Base-by-base conservation (phyloP, 2,797 vertebrate species). In the Vireo griseus region DNA sequence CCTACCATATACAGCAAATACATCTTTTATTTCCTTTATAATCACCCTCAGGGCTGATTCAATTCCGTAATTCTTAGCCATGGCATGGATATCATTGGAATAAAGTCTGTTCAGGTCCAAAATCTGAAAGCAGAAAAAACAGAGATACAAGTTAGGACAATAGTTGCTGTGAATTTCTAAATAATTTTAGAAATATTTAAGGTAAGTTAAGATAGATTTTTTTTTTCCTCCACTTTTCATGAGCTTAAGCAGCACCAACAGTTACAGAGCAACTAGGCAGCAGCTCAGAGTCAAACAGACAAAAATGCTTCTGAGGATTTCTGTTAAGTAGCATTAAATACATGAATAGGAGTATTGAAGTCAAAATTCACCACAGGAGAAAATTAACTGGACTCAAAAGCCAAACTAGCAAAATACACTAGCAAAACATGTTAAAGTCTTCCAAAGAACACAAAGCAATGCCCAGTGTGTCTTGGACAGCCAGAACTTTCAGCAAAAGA, bases 11-110 rank as follows among this genome's bases (percentile, higher is more conserved):
- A 99, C 99, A 5, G 99, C 99, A 95, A 99, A 99, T 48, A 99
- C 99, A 25, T 99, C 98, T 97, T 99, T 99, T 95, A 99, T 99
- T 97, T 99, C 99, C 97, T 99, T 99, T 97, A 99, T 99, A 9
- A 99, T 99, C 91, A 98, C 99, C 17, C 98, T 98, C 66, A 99
- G 96, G 9, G 98, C 99, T 22, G 99, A 99, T 96, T 99, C 99
- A 6, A 99, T 99, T 57, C 99, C 99, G 0, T 99, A 99, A 0
- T 98, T 99, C 24, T 95, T 98, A 26, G 99, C 99, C 98, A 99
- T 99, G 42, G 99, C 98, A 2, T 99, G 99, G 78, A 99, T 98
- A 92, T 99, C 99, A 11, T 99, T 99, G 82, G 98, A 98, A 95
- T 99, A 99, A 59, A 99, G 97, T 26, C 98, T 98, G 89, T 97